These are phyloP conservation scores for Ancistrus triradiatus DNA, from an alignment of 2,113 vertebrate species.

Conservation along the genomic window DNA sequence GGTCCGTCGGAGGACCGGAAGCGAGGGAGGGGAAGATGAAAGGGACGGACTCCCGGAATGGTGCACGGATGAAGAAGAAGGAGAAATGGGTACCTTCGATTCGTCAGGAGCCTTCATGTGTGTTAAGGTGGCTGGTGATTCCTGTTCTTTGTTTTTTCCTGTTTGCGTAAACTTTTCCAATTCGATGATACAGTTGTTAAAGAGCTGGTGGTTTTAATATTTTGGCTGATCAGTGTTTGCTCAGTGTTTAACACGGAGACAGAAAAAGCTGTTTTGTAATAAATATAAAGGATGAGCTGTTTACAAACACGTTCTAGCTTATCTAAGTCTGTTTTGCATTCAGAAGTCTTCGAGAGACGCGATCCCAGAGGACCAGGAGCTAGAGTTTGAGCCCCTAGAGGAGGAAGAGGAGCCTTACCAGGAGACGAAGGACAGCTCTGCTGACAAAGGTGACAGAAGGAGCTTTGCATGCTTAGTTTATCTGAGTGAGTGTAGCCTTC, in stretches of 20 bases:
- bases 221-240: no score
- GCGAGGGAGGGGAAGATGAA: conserved; percentile 68
- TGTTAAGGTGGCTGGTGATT: conserved; percentile 65
- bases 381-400: conserved; percentile 69
- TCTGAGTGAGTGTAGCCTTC: no score
- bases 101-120: conserved; percentile 75
- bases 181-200: no score
- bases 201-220: no score
- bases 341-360: conserved; percentile 71
- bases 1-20: conserved; percentile 52
- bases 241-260: not conserved
- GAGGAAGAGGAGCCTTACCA: conserved; percentile 60
- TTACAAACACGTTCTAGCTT: no score
- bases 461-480: no score
- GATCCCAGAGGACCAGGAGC: conserved; percentile 69
- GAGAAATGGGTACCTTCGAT: conserved; percentile 79
- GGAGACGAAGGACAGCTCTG: conserved; percentile 11
- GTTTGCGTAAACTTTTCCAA: no score
- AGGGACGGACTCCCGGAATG: conserved; percentile 75
- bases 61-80: conserved; percentile 76
- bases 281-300: no score
- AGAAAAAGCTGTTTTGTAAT: not conserved
- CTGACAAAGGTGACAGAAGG: conserved; percentile 1
- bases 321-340: no score
- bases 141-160: not conserved